Percentiles rank a stretch among this genome's conserved stretches.
Evolutionary conservation across 2,888 invertebrate genomes (phyloP).

Genomic region (Isotomurus palustris): DNA sequence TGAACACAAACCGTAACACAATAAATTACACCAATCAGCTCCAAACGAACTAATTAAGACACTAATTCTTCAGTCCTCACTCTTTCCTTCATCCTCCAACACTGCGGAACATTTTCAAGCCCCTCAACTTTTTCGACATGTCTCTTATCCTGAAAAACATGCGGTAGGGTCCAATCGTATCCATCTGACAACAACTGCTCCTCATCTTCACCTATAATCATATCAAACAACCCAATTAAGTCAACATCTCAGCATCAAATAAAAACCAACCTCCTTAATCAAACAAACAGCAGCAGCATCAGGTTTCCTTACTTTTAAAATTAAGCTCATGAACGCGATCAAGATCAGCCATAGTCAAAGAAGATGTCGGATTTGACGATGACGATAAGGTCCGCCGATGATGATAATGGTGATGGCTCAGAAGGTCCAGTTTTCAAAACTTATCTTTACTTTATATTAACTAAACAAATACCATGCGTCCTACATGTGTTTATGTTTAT

Average conservation of each 20-base stretch:
- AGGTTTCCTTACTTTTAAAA: slow-evolving; percentile 35
- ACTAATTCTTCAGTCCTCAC: slow-evolving; percentile 51
- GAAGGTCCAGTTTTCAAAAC: neutral
- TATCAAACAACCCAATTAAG: neutral
- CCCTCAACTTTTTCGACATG: slow-evolving; percentile 70
- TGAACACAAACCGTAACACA: slow-evolving; percentile 47
- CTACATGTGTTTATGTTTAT: neutral
- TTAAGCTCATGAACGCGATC: slow-evolving; percentile 39
- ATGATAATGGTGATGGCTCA: neutral
- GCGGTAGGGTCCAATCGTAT: slow-evolving; percentile 52
- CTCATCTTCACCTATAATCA: slow-evolving; percentile 34
- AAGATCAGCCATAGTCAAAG: slow-evolving; percentile 28
- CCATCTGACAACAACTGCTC: slow-evolving; percentile 37
- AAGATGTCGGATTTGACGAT: neutral
- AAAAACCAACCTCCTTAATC: neutral
- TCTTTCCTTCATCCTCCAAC: slow-evolving; percentile 91
- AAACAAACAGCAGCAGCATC: neutral
- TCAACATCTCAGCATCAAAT: neutral
- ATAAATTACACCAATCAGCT: slow-evolving; percentile 7
- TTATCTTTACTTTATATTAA: too few species aligned
- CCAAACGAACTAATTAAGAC: neutral
- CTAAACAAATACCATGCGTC: too few species aligned
- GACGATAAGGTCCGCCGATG: too few species aligned
- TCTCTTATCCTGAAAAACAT: slow-evolving; percentile 68
- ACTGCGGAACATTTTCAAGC: slow-evolving; percentile 62